Percentiles rank a stretch among this genome's conserved stretches.
Conservation (phyloP, 2,113 vertebrate genomes). For the Malurus melanocephalus region DNA sequence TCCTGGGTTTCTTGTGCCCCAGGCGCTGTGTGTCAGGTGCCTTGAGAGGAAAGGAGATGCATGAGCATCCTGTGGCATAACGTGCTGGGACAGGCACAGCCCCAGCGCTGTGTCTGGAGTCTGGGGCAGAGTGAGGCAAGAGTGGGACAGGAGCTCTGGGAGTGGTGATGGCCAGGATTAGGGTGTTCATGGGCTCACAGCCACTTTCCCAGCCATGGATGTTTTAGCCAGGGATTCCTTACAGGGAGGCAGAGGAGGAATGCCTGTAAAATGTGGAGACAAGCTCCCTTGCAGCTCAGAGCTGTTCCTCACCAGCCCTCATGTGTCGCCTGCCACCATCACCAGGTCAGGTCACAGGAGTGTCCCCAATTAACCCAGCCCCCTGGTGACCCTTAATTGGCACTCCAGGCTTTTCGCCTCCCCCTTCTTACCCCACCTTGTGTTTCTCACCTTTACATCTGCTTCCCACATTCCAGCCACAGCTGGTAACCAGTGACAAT, state of each 20-base stretch:
- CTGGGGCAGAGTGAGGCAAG: fast-evolving
- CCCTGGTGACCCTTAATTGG: slow-evolving; percentile 8
- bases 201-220: not conserved
- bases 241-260: not conserved
- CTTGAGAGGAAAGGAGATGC: not conserved
- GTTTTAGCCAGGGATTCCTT: not conserved
- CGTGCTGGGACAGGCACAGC: not conserved
- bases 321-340: not conserved
- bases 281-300: not conserved
- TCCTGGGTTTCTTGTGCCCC: not conserved
- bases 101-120: not conserved
- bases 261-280: not conserved
- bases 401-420: not conserved
- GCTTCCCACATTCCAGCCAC: not conserved
- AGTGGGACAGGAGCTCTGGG: not conserved
- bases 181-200: not conserved
- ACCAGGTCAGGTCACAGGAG: not conserved
- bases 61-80: not conserved
- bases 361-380: slow-evolving; percentile 9
- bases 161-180: not conserved
- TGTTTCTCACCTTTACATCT: not conserved
- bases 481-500: not conserved
- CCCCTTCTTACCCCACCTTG: not conserved
- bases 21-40: not conserved
- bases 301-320: not conserved